Conservation (phyloP, 2,888 invertebrate genomes). For the Drosophila glabriapex region DNA sequence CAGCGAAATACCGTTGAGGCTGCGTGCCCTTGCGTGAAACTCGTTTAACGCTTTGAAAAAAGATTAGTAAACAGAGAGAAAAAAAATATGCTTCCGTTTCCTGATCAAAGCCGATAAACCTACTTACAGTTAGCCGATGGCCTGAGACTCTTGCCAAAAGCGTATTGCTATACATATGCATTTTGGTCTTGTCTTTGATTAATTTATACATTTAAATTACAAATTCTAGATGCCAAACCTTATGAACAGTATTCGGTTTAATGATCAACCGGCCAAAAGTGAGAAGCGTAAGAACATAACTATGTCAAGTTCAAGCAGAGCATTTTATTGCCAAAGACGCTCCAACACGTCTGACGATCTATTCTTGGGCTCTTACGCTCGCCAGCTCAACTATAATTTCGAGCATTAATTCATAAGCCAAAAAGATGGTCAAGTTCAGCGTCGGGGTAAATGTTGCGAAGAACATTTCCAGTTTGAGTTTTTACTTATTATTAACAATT, state of each 20-base stretch:
- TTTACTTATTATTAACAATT: slow-evolving; percentile 14
- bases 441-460: slow-evolving; percentile 46
- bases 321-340: slow-evolving; percentile 41
- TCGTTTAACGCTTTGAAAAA: slow-evolving; percentile 56
- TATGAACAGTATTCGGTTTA: slow-evolving; percentile 9
- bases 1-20: slow-evolving; percentile 67
- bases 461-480: slow-evolving; percentile 57
- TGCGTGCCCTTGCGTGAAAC: slow-evolving; percentile 69
- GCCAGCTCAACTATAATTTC: slow-evolving; percentile 40
- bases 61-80: slow-evolving; percentile 58
- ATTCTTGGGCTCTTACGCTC: slow-evolving; percentile 50
- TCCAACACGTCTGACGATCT: slow-evolving; percentile 43
- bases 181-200: slow-evolving; percentile 34
- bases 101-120: slow-evolving; percentile 67
- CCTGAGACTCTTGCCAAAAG: slow-evolving; percentile 7
- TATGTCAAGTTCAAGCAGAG: slow-evolving; percentile 73
- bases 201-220: slow-evolving; percentile 38
- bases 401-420: slow-evolving; percentile 35
- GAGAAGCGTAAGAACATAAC: slow-evolving; percentile 13
- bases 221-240: slow-evolving; percentile 53
- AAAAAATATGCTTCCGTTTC: slow-evolving; percentile 70
- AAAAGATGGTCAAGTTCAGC: slow-evolving; percentile 66
- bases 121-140: slow-evolving; percentile 49
- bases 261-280: slow-evolving; percentile 19
- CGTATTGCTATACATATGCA: slow-evolving; percentile 23